Base-by-base conservation (phyloP, 2,888 invertebrate genomes). In the Ypsolopha sequella region DNA sequence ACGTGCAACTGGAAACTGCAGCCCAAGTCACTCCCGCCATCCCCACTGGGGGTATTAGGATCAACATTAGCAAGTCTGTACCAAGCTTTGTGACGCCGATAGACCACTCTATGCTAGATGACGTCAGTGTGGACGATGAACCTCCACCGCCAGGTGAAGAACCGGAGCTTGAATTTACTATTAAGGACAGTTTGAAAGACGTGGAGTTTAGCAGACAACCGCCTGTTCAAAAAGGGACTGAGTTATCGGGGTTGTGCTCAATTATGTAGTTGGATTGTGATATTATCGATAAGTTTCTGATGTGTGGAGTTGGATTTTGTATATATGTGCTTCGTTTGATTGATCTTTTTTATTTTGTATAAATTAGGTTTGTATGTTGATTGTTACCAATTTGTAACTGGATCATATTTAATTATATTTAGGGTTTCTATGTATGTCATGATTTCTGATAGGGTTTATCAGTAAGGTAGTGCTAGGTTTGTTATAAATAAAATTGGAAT, bases 241-340 rank as follows among this genome's bases (percentile, higher is more conserved):
- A 96, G 70, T 87, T 95, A 14, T 95, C 96, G 0, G 96, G 94
- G 36, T 85, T 96, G 60, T 96, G 96, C 84, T 92, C 93, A 50
- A 93, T 96, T 62, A 95, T 95, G 95, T 95, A 76, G 81, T 64
- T 47, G 47, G 53, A 43, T 41, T 53, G 53, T 56, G 54, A 46
- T 41, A 13, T 52, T 39, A 45, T 45, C 34, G 41, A 50, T 35
- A 24, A 14, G 43, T n/a, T n/a, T 50, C 44, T 43, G 46, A 41
- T 49, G 35, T 49, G 51, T 47, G 34, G 46, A 44, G 44, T 45
- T 45, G 24, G 24, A 24, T 9, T 49, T 46, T 52, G 36, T 52
- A 13, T 51, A 54, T 39, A 8, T 54, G 43, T 50, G 49, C 41
- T 48, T 36, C 53, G 51, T 52, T 54, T 48, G 7, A 7, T 14